A percentile compares a stretch with the other conserved stretches of the same genome.
Evolutionary conservation across 2,888 invertebrate genomes (phyloP).

Genomic region (Lagria hirta): DNA sequence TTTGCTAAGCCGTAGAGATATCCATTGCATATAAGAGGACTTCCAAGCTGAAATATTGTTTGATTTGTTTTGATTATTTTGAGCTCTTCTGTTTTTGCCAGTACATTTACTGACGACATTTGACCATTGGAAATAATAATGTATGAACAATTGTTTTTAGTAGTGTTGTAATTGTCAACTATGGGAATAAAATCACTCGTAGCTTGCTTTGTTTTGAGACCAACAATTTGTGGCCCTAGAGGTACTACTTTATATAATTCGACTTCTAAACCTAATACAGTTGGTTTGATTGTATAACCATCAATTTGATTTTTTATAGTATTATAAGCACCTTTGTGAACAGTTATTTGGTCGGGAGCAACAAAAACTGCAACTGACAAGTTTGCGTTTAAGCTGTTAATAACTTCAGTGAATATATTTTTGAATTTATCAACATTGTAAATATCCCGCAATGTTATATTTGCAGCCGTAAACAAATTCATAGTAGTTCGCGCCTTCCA

Average conservation of each 20-base stretch:
- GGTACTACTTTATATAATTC: not conserved
- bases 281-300: constrained; percentile 4
- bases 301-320: not conserved
- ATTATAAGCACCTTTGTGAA: constrained; percentile 6
- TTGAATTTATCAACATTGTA: constrained; percentile 18
- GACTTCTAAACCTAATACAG: constrained; percentile 7
- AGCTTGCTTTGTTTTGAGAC: constrained; percentile 3
- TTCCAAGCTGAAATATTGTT: constrained; percentile 23
- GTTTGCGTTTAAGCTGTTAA: constrained; percentile 7
- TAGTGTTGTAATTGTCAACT: constrained; percentile 5
- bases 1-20: constrained; percentile 26
- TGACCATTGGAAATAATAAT: constrained; percentile 6
- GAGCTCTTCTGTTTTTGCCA: not conserved
- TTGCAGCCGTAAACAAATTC: constrained; percentile 8
- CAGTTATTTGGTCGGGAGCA: not conserved
- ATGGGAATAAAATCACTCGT: constrained; percentile 8
- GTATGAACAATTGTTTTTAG: constrained; percentile 10
- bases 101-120: constrained; percentile 4
- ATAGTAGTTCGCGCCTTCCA: constrained; percentile 1
- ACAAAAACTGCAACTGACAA: constrained; percentile 5
- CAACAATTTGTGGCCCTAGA: constrained; percentile 10
- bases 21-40: constrained; percentile 30
- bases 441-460: constrained; percentile 14
- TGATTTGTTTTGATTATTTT: constrained; percentile 1
- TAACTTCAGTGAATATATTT: constrained; percentile 4